Base-by-base conservation (phyloP, 2,113 vertebrate species). In the Limnothrissa miodon region DNA sequence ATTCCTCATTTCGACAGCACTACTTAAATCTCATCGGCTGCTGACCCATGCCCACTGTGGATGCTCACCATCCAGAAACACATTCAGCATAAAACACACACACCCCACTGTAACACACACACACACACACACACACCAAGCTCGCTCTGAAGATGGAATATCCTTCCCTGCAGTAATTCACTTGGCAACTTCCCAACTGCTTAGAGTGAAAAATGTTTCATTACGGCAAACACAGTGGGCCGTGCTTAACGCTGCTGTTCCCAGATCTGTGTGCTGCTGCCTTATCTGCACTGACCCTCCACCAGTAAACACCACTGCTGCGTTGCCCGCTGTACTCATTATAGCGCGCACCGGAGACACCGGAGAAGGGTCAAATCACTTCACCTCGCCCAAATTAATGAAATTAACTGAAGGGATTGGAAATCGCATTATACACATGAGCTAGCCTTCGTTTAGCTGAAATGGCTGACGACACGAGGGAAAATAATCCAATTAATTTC, bases 121-220 rank as follows among this genome's bases (percentile, higher is more conserved):
- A 70, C 29, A 33, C 62, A 70, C 66, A 74, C 66, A 74, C 29
- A 74, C 25, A 70, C 62, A 36, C 62, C 66, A 17, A 4, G 33
- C 33, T 74, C 11, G 13, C 66, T 17, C 66, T 33, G 59, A 66
- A 66, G 25, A 33, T 74, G 66, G 82, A 81, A 83, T 66, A 66
- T 81, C 82, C 83, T 45, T 33, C 36, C 82, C 70, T n/a, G 66
- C 44, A 81, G 33, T 79, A 70, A 79, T 78, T 81, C 25, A 56
- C 19, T 11, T 81, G 80, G 44, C 44, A 78, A 29, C 29, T 80
- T 51, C 46, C 79, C 83, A 84, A n/a, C 9, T 80, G 85, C 78
- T 78, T 48, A 33, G 51, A 56, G 29, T 70, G 78, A 85, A 82
- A 86, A 74, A 74, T 78, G 66, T 83, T 83, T 81, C 45, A 85